Conservation (phyloP, 2,888 invertebrate species). For the Hydriomena furcata region DNA sequence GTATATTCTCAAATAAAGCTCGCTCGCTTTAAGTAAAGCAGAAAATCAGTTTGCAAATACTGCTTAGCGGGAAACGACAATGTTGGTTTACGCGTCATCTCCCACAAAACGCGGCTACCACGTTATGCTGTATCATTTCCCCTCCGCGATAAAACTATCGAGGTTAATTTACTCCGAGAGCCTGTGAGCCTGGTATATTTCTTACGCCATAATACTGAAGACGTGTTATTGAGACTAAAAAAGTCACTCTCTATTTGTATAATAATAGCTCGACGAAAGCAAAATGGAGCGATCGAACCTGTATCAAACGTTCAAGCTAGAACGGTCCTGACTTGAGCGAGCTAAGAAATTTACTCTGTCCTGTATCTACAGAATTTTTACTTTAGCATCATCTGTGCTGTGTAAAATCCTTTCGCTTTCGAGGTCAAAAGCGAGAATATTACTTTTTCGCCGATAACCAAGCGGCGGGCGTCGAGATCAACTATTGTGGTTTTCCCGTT, state of each 20-base stretch:
- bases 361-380: no score
- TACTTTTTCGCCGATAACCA: slow-evolving; percentile 9
- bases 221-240: neutral
- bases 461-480: slow-evolving; percentile 19
- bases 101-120: slow-evolving; percentile 40
- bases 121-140: slow-evolving; percentile 30
- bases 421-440: slow-evolving; percentile 1
- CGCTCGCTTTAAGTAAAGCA: slow-evolving; percentile 35
- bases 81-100: slow-evolving; percentile 49
- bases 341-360: no score
- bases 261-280: no score
- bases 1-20: no score
- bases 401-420: no score
- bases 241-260: no score
- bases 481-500: slow-evolving; percentile 32
- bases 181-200: neutral
- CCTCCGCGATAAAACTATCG: slow-evolving; percentile 24
- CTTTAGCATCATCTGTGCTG: no score
- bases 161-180: slow-evolving; percentile 23
- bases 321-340: no score
- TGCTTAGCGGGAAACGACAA: slow-evolving; percentile 23
- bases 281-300: no score
- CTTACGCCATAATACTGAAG: neutral
- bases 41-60: slow-evolving; percentile 23
- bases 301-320: no score